Evolutionary conservation across 2,113 vertebrate species (phyloP).

Genomic region (Rynchops niger): DNA sequence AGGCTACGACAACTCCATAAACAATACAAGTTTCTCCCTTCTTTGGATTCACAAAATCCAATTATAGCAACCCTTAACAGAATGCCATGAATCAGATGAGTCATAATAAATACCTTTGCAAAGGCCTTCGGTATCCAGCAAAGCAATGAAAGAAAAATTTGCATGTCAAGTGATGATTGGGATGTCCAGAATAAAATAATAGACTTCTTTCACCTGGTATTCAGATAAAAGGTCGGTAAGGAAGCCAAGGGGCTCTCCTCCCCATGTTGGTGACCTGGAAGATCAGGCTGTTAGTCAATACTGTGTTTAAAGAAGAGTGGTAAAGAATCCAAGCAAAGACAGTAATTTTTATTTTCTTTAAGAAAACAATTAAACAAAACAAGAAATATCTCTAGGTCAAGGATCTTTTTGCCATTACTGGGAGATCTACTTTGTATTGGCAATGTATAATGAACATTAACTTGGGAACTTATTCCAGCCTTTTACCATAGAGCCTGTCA

Average conservation of each 20-base stretch:
- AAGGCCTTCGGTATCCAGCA: neutral
- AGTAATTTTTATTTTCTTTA: neutral
- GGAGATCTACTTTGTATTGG: neutral
- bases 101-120: neutral
- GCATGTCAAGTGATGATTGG: neutral
- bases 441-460: neutral
- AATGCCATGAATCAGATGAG: neutral
- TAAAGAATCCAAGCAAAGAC: neutral
- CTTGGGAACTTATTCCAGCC: neutral
- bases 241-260: neutral
- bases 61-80: neutral
- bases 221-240: neutral
- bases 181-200: neutral
- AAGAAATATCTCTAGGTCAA: neutral
- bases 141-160: neutral
- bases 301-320: neutral
- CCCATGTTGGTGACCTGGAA: neutral
- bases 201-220: neutral
- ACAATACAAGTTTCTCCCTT: neutral
- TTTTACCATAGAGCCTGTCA: neutral
- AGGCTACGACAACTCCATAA: neutral
- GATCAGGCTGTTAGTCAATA: neutral
- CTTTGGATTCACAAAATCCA: neutral
- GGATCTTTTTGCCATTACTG: neutral
- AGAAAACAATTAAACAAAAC: neutral